Conservation (phyloP, 2,888 invertebrate species). For the Argyresthia goedartella region DNA sequence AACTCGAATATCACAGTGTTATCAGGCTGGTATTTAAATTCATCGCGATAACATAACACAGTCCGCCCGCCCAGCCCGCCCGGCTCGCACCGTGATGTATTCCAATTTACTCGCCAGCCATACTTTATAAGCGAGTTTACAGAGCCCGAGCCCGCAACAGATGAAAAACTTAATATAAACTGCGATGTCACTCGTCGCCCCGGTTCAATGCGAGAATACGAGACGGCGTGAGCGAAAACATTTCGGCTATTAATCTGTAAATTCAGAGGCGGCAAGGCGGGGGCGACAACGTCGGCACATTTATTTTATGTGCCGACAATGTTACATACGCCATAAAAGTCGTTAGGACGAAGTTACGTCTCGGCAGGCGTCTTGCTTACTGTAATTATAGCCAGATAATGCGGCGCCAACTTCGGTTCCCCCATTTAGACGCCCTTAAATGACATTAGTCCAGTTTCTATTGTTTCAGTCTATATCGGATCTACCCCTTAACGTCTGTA, state of each 20-base stretch:
- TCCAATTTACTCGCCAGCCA: background rate
- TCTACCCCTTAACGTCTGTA: background rate
- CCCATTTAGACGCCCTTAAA: slow-evolving; percentile 17
- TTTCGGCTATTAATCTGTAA: slow-evolving; percentile 64
- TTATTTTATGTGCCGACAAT: slow-evolving; percentile 69
- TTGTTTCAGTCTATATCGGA: too few species aligned
- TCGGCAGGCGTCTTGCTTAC: slow-evolving; percentile 63
- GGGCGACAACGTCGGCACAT: slow-evolving; percentile 56
- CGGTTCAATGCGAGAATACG: background rate
- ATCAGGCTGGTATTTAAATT: background rate
- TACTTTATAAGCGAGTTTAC: too few species aligned
- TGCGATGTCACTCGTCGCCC: background rate
- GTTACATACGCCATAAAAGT: slow-evolving; percentile 70
- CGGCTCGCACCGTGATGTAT: background rate
- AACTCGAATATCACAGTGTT: too few species aligned
- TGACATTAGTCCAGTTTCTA: background rate
- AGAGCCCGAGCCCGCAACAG: background rate
- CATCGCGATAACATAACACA: slow-evolving; percentile 1
- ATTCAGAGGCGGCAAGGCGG: slow-evolving; percentile 39
- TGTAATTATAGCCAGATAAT: slow-evolving; percentile 68
- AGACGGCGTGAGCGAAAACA: slow-evolving; percentile 54
- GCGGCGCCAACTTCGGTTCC: slow-evolving; percentile 45
- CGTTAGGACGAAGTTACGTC: slow-evolving; percentile 69
- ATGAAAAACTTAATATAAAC: slow-evolving; percentile 1
- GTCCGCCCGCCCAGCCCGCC: background rate